Percentiles rank a stretch among this genome's conserved stretches.
Evolutionary conservation across 2,888 invertebrate species (phyloP).

Genomic region (Ophion ventricosus): DNA sequence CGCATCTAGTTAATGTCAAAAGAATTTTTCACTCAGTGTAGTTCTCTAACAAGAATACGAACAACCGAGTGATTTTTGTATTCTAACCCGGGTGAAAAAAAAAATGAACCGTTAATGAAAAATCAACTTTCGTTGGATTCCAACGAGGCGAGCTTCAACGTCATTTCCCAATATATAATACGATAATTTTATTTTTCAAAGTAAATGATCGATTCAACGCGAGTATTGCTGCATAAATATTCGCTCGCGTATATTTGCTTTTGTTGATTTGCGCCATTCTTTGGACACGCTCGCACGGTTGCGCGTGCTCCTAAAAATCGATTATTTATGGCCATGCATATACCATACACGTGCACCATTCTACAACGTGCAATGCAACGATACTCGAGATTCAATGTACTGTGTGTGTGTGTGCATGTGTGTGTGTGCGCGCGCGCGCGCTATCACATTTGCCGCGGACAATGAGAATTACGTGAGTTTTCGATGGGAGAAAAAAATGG

Average conservation of each 20-base stretch:
- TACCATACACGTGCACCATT: constrained; percentile 2
- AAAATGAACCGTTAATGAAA: no score
- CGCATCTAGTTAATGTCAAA: no score
- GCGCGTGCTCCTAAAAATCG: constrained; percentile 53
- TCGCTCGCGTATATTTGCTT: background rate
- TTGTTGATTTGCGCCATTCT: constrained; percentile 33
- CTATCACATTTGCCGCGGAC: constrained; percentile 11
- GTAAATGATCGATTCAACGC: background rate
- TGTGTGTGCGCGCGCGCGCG: background rate
- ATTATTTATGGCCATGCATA: constrained; percentile 22
- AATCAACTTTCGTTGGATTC: no score
- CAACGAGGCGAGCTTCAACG: no score
- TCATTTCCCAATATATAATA: no score
- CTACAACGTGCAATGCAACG: constrained; percentile 28
- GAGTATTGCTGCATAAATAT: background rate
- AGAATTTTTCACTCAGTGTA: no score
- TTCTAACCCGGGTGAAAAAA: no score
- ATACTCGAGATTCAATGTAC: constrained; percentile 8
- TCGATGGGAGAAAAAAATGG: constrained; percentile 16
- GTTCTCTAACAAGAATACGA: no score
- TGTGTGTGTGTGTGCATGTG: background rate
- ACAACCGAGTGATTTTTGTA: no score
- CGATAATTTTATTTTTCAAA: no score
- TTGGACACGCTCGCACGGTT: background rate
- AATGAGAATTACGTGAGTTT: constrained; percentile 4